Evolutionary conservation across 2,888 invertebrate species (phyloP).

Genomic region (Polymixis flavicincta): DNA sequence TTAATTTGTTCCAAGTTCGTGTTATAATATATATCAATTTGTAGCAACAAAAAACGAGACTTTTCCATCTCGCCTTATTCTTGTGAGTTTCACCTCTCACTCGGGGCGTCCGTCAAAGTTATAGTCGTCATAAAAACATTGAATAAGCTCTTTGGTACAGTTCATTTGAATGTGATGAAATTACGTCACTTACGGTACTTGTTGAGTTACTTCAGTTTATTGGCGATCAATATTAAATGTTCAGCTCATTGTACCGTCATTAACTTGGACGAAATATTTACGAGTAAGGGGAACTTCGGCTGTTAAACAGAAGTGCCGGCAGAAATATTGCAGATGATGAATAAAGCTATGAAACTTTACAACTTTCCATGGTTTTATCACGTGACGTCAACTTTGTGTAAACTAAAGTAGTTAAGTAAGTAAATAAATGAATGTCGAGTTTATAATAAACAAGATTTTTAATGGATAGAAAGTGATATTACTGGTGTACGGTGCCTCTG

Average conservation of each 20-base stretch:
- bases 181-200: constrained; percentile 39
- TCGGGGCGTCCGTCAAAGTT: neutral
- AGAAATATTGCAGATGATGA: neutral
- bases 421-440: too few relatives aligned
- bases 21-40: neutral
- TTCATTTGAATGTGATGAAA: constrained; percentile 7
- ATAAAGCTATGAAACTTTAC: neutral
- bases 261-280: constrained; percentile 4
- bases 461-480: too few relatives aligned
- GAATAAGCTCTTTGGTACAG: neutral
- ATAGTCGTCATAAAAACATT: constrained; percentile 22
- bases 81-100: neutral
- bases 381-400: too few relatives aligned
- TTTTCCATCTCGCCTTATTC: neutral
- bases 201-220: constrained; percentile 36
- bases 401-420: too few relatives aligned
- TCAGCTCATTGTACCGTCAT: constrained; percentile 18
- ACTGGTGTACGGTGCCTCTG: too few relatives aligned
- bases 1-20: neutral
- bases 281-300: neutral
- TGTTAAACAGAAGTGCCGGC: neutral
- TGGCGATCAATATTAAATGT: constrained; percentile 10
- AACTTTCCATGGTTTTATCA: neutral
- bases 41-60: neutral
- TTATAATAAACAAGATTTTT: too few relatives aligned